phyloP scores from a whole-genome alignment of 2,113 vertebrate species.

The Malaclemys terrapin region DNA sequence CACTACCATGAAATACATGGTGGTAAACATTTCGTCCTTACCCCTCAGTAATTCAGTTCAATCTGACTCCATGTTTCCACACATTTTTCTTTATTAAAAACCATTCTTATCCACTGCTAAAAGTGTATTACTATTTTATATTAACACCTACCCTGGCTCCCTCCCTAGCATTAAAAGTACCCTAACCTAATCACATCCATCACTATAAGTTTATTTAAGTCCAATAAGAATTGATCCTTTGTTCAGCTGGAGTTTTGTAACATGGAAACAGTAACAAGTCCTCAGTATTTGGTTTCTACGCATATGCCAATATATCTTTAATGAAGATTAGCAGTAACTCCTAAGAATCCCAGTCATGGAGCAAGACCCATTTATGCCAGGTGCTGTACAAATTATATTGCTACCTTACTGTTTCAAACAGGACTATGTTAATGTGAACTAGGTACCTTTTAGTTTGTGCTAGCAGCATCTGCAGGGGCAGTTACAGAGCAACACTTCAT shows the following conservation, averaged over 20 bases:
- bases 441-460: not conserved
- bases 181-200: not conserved
- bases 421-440: not conserved
- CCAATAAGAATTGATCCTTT: fast-evolving
- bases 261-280: not conserved
- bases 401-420: not conserved
- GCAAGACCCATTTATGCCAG: not conserved
- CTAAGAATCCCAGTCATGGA: not conserved
- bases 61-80: conserved; percentile 39
- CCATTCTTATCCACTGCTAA: not conserved
- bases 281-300: not conserved
- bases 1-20: conserved; percentile 51
- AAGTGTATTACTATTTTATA: conserved; percentile 30
- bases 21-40: conserved; percentile 52
- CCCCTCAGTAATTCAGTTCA: conserved; percentile 50
- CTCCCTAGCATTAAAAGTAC: not conserved
- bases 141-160: not conserved
- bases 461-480: not conserved
- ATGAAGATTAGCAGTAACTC: not conserved
- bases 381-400: not conserved
- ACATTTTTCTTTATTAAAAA: conserved; percentile 18
- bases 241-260: not conserved
- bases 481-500: not conserved
- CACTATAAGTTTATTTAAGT: not conserved
- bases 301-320: not conserved